Percentiles rank a stretch among this genome's conserved stretches.
Conservation (phyloP, 2,113 vertebrate species). For the Mastomys coucha region DNA sequence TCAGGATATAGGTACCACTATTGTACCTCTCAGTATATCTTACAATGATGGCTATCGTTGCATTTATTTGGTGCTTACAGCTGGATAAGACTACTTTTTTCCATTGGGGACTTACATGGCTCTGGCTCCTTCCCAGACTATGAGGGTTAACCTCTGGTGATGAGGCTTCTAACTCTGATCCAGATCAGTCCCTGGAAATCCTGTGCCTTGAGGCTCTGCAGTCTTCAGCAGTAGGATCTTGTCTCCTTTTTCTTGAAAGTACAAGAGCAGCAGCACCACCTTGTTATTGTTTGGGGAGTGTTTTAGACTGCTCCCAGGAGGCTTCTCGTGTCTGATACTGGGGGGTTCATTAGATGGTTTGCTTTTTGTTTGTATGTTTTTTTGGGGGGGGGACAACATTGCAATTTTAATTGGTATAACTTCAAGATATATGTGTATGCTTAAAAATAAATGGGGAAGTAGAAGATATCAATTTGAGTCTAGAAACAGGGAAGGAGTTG, state of each 20-base stretch:
- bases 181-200: neutral
- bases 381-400: neutral
- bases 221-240: neutral
- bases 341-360: neutral
- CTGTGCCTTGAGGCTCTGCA: neutral
- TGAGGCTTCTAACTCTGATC: fast-evolving
- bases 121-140: too few species aligned
- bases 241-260: neutral
- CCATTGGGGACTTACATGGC: neutral
- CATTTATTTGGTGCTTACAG: neutral
- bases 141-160: neutral
- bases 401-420: neutral
- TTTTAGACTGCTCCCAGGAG: neutral
- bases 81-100: neutral
- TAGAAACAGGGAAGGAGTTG: neutral
- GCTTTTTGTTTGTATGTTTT: neutral
- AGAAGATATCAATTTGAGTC: neutral
- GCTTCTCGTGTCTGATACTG: neutral
- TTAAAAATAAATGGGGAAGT: neutral
- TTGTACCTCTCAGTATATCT: neutral
- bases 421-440: neutral
- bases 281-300: neutral
- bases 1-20: neutral
- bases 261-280: neutral
- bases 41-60: neutral